Evolutionary conservation across 2,888 invertebrate genomes (phyloP).

Genomic region (Spatulosminthurus flaviceps): DNA sequence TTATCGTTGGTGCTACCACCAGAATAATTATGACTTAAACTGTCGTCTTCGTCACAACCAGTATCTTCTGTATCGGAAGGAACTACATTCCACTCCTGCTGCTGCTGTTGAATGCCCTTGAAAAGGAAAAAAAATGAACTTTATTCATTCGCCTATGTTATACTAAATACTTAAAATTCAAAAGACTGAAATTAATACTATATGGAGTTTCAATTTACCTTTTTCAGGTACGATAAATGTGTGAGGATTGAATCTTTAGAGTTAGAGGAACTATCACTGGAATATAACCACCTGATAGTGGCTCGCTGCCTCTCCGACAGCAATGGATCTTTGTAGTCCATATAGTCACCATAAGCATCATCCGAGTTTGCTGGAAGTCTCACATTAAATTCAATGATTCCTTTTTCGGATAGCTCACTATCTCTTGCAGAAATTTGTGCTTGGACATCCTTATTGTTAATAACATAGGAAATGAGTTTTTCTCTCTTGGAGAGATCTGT

Average conservation of each 20-base stretch:
- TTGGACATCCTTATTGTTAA: constrained; percentile 54
- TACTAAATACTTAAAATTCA: neutral
- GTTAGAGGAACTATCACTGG: constrained; percentile 35
- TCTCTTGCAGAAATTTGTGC: constrained; percentile 59
- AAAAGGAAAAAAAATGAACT: constrained; percentile 19
- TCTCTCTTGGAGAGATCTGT: constrained; percentile 47
- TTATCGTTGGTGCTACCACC: constrained; percentile 3
- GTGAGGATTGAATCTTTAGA: constrained; percentile 56
- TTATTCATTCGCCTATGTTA: neutral
- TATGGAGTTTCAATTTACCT: constrained; percentile 43
- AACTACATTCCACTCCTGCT: constrained; percentile 55
- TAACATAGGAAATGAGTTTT: constrained; percentile 45
- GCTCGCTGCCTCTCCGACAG: constrained; percentile 48
- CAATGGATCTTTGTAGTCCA: constrained; percentile 55
- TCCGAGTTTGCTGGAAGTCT: constrained; percentile 52
- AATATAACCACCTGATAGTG: constrained; percentile 56
- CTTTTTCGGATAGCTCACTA: constrained; percentile 60
- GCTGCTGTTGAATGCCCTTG: constrained; percentile 55
- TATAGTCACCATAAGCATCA: constrained; percentile 9
- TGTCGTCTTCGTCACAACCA: constrained; percentile 30
- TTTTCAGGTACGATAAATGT: constrained; percentile 56
- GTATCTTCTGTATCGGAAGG: constrained; percentile 48
- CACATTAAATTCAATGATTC: constrained; percentile 60
- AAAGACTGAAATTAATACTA: neutral
- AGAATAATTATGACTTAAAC: neutral